phyloP scores from a whole-genome alignment of 2,888 invertebrate species.

The Notodromas monacha region DNA sequence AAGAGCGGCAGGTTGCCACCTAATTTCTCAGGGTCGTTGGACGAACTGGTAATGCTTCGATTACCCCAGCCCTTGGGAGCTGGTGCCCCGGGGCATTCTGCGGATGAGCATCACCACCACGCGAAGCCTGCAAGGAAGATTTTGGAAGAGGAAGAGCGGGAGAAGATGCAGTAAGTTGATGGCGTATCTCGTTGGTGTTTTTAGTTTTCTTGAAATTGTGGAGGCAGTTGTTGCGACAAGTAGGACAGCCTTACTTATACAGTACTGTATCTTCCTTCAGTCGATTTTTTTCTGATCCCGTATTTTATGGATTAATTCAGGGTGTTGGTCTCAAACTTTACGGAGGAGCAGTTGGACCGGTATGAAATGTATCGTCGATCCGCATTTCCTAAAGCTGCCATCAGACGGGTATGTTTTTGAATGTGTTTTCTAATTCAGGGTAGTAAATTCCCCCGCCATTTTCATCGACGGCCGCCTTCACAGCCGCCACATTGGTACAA shows the following conservation, averaged over 20 bases:
- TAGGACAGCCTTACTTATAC: no score
- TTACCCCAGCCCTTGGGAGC: no score
- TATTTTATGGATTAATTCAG: conserved; percentile 18
- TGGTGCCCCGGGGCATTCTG: no score
- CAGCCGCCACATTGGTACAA: no score
- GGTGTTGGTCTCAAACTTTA: conserved; percentile 88
- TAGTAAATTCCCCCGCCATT: no score
- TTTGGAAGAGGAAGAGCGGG: conserved; percentile 65
- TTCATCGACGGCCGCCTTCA: no score
- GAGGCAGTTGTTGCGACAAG: no score
- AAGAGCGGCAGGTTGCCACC: no score
- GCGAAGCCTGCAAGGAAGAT: neutral
- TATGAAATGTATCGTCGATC: conserved; percentile 95
- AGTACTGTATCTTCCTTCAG: conserved; percentile 5
- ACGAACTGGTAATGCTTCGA: no score
- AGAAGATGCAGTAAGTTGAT: conserved; percentile 63
- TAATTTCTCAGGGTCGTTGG: no score
- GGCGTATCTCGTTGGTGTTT: conserved; percentile 8
- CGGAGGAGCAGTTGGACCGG: conserved; percentile 82
- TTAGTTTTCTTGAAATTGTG: no score
- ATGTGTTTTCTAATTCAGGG: no score
- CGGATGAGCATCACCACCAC: neutral
- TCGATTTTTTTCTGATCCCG: neutral
- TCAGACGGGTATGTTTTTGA: conserved; percentile 41
- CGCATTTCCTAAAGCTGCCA: conserved; percentile 88